Evolutionary conservation across 2,113 vertebrate genomes (phyloP).

Genomic region (Cryptomyrus ogoouensis): DNA sequence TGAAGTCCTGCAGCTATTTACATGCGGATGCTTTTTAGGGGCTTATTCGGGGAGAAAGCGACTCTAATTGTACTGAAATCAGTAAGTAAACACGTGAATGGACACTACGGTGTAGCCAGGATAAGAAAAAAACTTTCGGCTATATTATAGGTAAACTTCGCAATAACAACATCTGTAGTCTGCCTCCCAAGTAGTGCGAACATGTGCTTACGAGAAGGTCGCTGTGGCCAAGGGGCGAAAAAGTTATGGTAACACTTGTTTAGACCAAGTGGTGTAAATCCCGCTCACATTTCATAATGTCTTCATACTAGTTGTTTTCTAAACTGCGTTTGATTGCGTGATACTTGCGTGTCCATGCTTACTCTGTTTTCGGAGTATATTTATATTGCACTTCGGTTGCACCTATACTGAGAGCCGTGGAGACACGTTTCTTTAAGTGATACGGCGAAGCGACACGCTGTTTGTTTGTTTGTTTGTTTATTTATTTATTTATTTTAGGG

Average conservation of each 20-base stretch:
- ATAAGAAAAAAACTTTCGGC: background rate
- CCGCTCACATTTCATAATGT: background rate
- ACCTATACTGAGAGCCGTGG: background rate
- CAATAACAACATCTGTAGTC: background rate
- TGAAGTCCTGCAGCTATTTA: constrained; percentile 49
- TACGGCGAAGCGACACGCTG: background rate
- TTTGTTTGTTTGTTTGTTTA: constrained; percentile 23
- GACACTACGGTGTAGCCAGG: background rate
- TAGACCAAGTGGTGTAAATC: background rate
- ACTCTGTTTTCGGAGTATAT: background rate
- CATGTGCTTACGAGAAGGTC: constrained; percentile 1
- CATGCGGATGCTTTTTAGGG: constrained; percentile 34
- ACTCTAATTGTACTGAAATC: background rate
- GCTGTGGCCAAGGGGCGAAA: background rate
- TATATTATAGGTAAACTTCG: background rate
- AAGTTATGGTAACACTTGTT: background rate
- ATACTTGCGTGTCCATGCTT: background rate
- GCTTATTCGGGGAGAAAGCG: background rate
- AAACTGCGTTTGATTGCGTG: background rate
- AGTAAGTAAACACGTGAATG: background rate
- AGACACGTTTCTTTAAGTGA: background rate
- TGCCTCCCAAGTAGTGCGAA: background rate
- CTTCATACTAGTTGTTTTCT: background rate
- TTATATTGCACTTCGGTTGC: background rate
- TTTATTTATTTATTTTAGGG: background rate